A percentile compares a stretch with the other conserved stretches of the same genome.
Evolutionary conservation across 1,140 invertebrate species (phyloP).

Genomic region (Drosophila saltans): DNA sequence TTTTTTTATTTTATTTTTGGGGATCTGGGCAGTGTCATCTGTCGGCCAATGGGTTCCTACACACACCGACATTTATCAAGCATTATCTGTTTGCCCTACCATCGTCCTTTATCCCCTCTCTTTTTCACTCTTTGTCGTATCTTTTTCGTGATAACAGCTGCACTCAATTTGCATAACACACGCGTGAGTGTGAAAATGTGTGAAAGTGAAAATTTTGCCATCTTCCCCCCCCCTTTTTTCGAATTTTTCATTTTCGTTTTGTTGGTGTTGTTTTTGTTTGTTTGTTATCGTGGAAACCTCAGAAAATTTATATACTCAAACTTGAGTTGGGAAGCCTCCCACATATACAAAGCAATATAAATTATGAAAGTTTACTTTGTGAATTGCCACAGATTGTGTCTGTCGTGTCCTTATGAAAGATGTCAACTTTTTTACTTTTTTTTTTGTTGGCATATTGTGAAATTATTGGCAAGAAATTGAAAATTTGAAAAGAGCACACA

Average conservation of each 20-base stretch:
- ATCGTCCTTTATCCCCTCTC: conserved; percentile 37
- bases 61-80: conserved; percentile 72
- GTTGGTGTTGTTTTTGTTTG: conserved; percentile 16
- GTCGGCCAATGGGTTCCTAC: conserved; percentile 36
- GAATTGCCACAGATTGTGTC: conserved; percentile 62
- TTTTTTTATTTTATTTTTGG: conserved; percentile 20
- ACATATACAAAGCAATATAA: conserved; percentile 61
- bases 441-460: conserved; percentile 40
- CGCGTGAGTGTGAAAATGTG: conserved; percentile 58
- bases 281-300: conserved; percentile 18
- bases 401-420: conserved; percentile 46
- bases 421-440: conserved; percentile 55
- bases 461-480: conserved; percentile 28
- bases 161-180: conserved; percentile 74
- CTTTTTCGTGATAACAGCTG: conserved; percentile 69
- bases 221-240: background rate
- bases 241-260: background rate
- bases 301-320: conserved; percentile 64
- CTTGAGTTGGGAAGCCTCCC: conserved; percentile 22
- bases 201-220: conserved; percentile 39
- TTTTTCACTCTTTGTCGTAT: conserved; percentile 43
- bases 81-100: conserved; percentile 66
- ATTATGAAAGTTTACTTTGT: conserved; percentile 77
- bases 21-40: conserved; percentile 24
- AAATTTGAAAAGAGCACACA: conserved; percentile 14